Evolutionary conservation across 2,888 invertebrate genomes (phyloP).

Genomic region (Dasypogon diadema): DNA sequence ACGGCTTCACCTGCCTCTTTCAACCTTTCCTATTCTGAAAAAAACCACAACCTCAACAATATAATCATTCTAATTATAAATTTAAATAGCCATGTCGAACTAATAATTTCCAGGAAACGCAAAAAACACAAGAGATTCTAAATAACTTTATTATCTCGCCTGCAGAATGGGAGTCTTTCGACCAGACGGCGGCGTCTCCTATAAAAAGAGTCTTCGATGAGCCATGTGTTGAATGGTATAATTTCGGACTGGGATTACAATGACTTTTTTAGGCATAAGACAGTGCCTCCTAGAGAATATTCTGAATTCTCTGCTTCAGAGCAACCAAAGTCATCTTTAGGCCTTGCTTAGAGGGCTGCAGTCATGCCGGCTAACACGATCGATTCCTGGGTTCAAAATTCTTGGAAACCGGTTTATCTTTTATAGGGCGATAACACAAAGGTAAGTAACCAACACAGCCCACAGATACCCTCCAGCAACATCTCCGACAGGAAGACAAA

Average conservation of each 20-base stretch:
- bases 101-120: neutral
- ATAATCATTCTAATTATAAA: neutral
- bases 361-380: slow-evolving; percentile 5
- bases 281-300: too few relatives aligned
- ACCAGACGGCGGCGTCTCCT: too few relatives aligned
- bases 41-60: too few relatives aligned
- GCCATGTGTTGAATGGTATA: too few relatives aligned
- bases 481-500: neutral
- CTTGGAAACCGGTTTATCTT: slow-evolving; percentile 46
- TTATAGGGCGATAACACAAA: neutral
- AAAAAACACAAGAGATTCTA: too few relatives aligned
- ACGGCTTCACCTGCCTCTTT: too few relatives aligned
- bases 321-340: neutral
- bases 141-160: slow-evolving; percentile 5
- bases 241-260: too few relatives aligned
- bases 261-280: too few relatives aligned
- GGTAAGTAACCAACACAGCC: neutral
- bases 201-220: too few relatives aligned
- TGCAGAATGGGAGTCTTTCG: too few relatives aligned
- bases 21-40: neutral
- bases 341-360: neutral
- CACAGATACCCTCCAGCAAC: neutral
- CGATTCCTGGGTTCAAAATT: slow-evolving; percentile 45
- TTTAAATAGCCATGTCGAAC: neutral
- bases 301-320: too few relatives aligned